Evolutionary conservation across 2,797 vertebrate genomes (phyloP), one percentile per base, ranked within the genome.

Genomic region (Channallabes apus): DNA sequence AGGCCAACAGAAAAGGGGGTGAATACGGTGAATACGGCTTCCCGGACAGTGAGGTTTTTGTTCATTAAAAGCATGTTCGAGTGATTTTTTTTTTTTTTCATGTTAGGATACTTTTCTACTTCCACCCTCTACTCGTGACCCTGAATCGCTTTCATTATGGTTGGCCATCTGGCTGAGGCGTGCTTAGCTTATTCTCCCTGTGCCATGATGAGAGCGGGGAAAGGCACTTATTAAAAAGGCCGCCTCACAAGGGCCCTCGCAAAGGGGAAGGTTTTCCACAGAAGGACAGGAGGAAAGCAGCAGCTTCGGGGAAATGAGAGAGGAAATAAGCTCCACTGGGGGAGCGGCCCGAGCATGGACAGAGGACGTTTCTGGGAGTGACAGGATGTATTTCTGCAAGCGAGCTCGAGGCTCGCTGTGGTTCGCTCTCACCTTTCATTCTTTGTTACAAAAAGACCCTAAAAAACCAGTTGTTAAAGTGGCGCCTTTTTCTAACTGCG

Each of bases 151-250:
- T 94, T 93, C 93, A 94, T 94, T 95, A 95, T 95, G 94, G 94
- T 91, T 92, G 91, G 93, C 92, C 94, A 94, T 86, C 85, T 86
- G 92, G 93, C 93, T 91, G 93, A 94, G 94, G 93, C 93, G 94
- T 94, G 94, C 94, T 95, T 94, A 94, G 93, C 95, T 94, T 95
- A 94, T 93, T 94, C 92, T 91, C 92, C 87, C 93, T 94, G 92
- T 94, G 94, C 92, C 93, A 92, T 93, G 94, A 93, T 93, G 94
- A 94, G 88, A 95, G 94, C 93, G 94, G 94, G 93, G 93, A 95
- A 94, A 95, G 94, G 94, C 95, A 95, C 94, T 96, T 95, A 95
- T 95, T 95, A 94, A 95, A 95, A 95, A 95, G 94, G 94, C 95
- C 94, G 95, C 92, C 93, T 93, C 94, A 90, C 94, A 93, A 94